phyloP scores from a whole-genome alignment of 2,888 invertebrate genomes.

The Xestoiulus laeticollis region DNA sequence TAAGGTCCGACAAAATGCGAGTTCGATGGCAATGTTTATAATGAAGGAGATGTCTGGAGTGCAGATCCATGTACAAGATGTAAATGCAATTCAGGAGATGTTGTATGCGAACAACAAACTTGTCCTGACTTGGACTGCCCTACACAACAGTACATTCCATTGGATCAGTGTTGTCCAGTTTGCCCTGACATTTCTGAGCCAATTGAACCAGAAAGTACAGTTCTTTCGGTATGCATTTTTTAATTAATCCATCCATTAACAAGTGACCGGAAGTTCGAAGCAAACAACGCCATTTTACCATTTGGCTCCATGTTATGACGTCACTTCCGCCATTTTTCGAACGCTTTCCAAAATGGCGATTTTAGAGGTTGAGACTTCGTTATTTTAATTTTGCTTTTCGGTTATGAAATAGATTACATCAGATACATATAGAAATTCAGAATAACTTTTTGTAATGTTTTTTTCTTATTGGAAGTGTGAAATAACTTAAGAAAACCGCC shows the following conservation, averaged over 20 bases:
- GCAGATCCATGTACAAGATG: slow-evolving; percentile 79
- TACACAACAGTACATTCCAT: slow-evolving; percentile 64
- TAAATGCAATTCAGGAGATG: slow-evolving; percentile 73
- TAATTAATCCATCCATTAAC: not conserved
- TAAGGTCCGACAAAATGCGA: slow-evolving; percentile 56
- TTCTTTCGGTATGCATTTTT: slow-evolving; percentile 24
- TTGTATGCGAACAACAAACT: slow-evolving; percentile 69
- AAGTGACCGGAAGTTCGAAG: too few relatives aligned
- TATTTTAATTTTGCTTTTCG: too few relatives aligned
- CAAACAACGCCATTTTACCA: not conserved
- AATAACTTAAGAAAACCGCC: too few relatives aligned
- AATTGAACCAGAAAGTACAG: slow-evolving; percentile 34
- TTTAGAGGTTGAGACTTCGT: too few relatives aligned
- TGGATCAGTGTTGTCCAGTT: slow-evolving; percentile 67
- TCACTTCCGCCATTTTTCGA: not conserved
- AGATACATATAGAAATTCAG: too few relatives aligned
- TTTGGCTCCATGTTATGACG: too few relatives aligned
- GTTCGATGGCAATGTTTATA: slow-evolving; percentile 72
- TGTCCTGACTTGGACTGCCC: slow-evolving; percentile 65
- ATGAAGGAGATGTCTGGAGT: slow-evolving; percentile 75
- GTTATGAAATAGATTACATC: too few relatives aligned
- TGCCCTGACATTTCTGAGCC: slow-evolving; percentile 60
- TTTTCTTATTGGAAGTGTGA: too few relatives aligned
- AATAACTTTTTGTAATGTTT: too few relatives aligned
- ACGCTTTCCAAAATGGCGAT: too few relatives aligned